phyloP scores from a whole-genome alignment of 1,140 invertebrate species.

The Drosophila lacteicornis region DNA sequence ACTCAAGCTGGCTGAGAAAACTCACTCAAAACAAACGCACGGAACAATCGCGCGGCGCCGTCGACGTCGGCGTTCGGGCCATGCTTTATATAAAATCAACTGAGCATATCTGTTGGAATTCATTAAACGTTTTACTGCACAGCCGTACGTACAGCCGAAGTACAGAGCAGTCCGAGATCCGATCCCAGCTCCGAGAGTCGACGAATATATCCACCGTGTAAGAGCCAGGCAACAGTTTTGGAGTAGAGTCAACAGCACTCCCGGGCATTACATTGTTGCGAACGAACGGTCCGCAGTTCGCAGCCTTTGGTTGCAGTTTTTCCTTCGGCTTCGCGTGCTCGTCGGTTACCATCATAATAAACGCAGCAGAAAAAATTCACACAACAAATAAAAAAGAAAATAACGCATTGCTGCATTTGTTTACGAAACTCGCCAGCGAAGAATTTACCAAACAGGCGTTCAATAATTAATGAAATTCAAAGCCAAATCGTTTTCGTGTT shows the following conservation, averaged over 20 bases:
- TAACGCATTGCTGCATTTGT: conserved; percentile 52
- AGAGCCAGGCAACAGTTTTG: conserved; percentile 30
- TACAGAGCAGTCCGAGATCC: conserved; percentile 41
- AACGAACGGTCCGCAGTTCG: conserved; percentile 18
- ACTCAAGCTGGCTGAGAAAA: conserved; percentile 38
- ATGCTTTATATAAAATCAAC: conserved; percentile 84
- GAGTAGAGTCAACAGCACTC: conserved; percentile 19
- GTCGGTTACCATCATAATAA: conserved; percentile 34
- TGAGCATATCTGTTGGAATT: conserved; percentile 84
- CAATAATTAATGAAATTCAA: conserved; percentile 47
- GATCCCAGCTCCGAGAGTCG: conserved; percentile 25
- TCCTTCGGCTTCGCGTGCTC: conserved; percentile 51
- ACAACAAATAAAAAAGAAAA: conserved; percentile 22
- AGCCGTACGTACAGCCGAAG: conserved; percentile 47
- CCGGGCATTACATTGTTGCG: conserved; percentile 16
- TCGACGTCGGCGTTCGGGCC: conserved; percentile 56
- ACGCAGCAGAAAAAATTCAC: conserved; percentile 4
- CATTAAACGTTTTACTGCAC: conserved; percentile 84
- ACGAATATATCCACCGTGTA: conserved; percentile 46
- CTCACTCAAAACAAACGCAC: conserved; percentile 76
- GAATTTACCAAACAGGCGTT: conserved; percentile 36
- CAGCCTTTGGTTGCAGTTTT: conserved; percentile 47
- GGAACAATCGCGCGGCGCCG: conserved; percentile 53
- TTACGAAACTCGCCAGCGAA: conserved; percentile 35
- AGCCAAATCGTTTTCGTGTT: conserved; percentile 54